Evolutionary conservation across 2,888 invertebrate genomes (phyloP).

Genomic region (Laspeyria flexula): DNA sequence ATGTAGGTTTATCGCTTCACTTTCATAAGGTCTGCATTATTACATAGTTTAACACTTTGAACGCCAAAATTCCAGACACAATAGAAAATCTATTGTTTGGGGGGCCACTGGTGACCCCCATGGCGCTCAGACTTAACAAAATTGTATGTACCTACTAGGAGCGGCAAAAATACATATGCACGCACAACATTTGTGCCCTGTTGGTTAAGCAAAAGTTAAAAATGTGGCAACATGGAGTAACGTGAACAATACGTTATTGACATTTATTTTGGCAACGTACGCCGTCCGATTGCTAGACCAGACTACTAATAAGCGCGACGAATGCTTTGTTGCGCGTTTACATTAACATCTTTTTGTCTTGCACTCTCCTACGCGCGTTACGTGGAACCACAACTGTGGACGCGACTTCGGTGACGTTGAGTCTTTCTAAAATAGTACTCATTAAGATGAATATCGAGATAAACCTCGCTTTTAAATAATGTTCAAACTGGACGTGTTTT

Average conservation of each 20-base stretch:
- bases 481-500: slow-evolving; percentile 5
- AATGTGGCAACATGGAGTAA: slow-evolving; percentile 40
- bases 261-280: slow-evolving; percentile 66
- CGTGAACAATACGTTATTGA: slow-evolving; percentile 61
- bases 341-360: slow-evolving; percentile 62
- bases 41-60: no score
- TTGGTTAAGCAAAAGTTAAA: slow-evolving; percentile 16
- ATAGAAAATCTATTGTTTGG: no score
- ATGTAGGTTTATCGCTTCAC: no score
- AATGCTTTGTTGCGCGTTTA: slow-evolving; percentile 61
- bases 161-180: background rate
- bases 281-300: slow-evolving; percentile 48
- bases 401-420: slow-evolving; percentile 58
- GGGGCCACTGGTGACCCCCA: no score
- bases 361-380: slow-evolving; percentile 57
- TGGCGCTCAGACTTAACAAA: no score
- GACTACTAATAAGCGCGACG: slow-evolving; percentile 51
- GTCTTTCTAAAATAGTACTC: slow-evolving; percentile 62
- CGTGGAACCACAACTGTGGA: slow-evolving; percentile 48
- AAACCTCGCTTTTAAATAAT: slow-evolving; percentile 29
- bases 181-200: background rate
- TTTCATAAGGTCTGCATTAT: no score
- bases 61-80: no score
- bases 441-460: slow-evolving; percentile 56
- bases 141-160: background rate